A percentile compares a stretch with the other conserved stretches of the same genome.
Conservation (phyloP, 2,888 invertebrate genomes). For the Actias luna region DNA sequence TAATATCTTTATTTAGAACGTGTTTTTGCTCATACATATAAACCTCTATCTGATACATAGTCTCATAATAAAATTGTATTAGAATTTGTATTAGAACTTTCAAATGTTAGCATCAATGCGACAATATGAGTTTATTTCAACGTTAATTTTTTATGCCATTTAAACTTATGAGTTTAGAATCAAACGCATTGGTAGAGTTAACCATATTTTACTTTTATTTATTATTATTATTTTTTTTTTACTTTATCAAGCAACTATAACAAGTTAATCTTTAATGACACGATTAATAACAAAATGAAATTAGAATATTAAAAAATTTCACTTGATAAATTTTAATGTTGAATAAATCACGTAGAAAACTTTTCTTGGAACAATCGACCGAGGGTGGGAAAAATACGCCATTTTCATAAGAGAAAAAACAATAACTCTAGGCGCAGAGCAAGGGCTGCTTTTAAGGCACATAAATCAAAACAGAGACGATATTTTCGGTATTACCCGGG, state of each 20-base stretch:
- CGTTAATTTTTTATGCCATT: background rate
- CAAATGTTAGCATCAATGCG: background rate
- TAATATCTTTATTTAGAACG: background rate
- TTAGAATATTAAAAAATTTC: constrained; percentile 50
- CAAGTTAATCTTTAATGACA: constrained; percentile 5
- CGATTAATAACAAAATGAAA: constrained; percentile 9
- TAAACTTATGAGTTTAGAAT: too few species aligned
- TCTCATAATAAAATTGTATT: constrained; percentile 3
- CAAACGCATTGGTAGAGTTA: too few species aligned
- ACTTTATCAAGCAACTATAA: background rate
- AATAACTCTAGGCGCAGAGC: constrained; percentile 71
- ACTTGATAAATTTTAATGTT: constrained; percentile 61
- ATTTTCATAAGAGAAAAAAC: constrained; percentile 77
- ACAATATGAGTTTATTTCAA: background rate
- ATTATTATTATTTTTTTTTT: background rate
- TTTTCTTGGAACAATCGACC: constrained; percentile 56
- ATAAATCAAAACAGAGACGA: constrained; percentile 77
- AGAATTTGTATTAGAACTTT: background rate
- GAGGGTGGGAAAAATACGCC: constrained; percentile 62
- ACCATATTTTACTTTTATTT: too few species aligned
- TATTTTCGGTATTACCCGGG: constrained; percentile 66
- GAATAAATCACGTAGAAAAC: constrained; percentile 61
- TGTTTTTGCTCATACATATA: background rate
- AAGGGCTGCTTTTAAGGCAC: constrained; percentile 74
- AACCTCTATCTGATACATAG: background rate